Base-by-base conservation (phyloP, 2,113 vertebrate species). In the Cricetomys ansorgei region DNA sequence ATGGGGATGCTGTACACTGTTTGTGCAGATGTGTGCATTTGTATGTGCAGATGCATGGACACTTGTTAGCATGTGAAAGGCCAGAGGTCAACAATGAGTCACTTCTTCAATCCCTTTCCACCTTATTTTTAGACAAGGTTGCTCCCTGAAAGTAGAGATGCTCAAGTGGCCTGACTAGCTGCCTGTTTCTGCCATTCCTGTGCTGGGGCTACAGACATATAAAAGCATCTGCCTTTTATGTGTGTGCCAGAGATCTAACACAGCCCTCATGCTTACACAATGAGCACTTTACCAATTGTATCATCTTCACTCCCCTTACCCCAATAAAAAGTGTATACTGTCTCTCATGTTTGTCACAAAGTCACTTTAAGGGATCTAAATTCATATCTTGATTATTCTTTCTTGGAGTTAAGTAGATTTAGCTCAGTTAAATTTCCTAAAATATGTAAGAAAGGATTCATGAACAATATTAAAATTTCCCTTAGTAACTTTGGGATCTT, bases 401-500 rank as follows among this genome's bases (percentile, higher is more conserved):
- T 19, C 21, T 88, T 88, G 27, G 84, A 53, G 45, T 16, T 75
- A 37, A 4, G 31, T 19, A 48, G 12, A 88, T 64, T 85, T 80
- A 92, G 8, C 64, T 95, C 15, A 73, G 43, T 40, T 94, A 37
- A 69, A 70, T 81, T 92, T 92, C 53, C 40, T 84, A 83, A 94
- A 94, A 64, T 50, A 31, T 81, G 19, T 37, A 17, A 27, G 57
- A 73, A 6, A 73, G 40, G 27, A 83, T 55, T 90, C n/a, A 59
- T 43, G 5, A 91, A 62, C 34, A 19, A 69, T 57, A 37, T 25
- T 50, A 81, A 9, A 64, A 12, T 91, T 77, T 89, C 34, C 21
- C 72, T 21, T 16, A 94, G 59, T 53, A 65, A 31, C 37, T 5
- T 73, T 50, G 69, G 17, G 77, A 84, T 83, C 53, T 29, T 89